Evolutionary conservation across 2,888 invertebrate species (phyloP).

Genomic region (Abrostola triplasia): DNA sequence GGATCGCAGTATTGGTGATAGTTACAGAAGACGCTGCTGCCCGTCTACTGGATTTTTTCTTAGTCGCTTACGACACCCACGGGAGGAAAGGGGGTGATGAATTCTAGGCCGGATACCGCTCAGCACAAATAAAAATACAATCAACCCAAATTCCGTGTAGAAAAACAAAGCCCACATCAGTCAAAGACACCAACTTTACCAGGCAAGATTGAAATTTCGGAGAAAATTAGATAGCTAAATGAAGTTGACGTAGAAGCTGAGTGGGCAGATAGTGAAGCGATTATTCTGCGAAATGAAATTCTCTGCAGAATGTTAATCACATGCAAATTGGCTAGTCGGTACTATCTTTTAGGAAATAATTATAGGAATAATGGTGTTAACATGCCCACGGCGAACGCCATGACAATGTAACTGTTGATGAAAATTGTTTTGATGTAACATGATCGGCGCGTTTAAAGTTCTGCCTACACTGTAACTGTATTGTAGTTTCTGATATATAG

Average conservation of each 20-base stretch:
- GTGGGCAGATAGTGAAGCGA: constrained; percentile 15
- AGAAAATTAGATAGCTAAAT: constrained; percentile 10
- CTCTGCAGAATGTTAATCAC: constrained; percentile 26
- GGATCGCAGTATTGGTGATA: too few relatives aligned
- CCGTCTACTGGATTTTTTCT: too few relatives aligned
- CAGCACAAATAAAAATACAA: too few relatives aligned
- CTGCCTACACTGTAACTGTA: too few relatives aligned
- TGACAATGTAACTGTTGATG: constrained; percentile 9
- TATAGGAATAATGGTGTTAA: constrained; percentile 26
- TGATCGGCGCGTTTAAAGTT: too few relatives aligned
- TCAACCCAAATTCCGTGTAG: background rate
- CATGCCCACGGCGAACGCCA: constrained; percentile 20
- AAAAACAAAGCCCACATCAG: background rate
- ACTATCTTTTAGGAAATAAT: constrained; percentile 28
- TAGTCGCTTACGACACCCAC: too few relatives aligned
- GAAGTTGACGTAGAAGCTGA: constrained; percentile 11
- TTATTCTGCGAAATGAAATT: constrained; percentile 40
- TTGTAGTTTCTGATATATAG: too few relatives aligned
- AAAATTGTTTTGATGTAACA: background rate
- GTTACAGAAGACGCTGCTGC: too few relatives aligned
- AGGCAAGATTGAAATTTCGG: constrained; percentile 15
- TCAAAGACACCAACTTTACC: background rate
- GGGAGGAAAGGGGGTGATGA: too few relatives aligned
- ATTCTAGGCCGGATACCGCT: too few relatives aligned
- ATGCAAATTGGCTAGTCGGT: constrained; percentile 29